Percentiles rank a stretch among this genome's conserved stretches.
Evolutionary conservation across 2,113 vertebrate species (phyloP).

Genomic region (Scytalopus superciliaris): DNA sequence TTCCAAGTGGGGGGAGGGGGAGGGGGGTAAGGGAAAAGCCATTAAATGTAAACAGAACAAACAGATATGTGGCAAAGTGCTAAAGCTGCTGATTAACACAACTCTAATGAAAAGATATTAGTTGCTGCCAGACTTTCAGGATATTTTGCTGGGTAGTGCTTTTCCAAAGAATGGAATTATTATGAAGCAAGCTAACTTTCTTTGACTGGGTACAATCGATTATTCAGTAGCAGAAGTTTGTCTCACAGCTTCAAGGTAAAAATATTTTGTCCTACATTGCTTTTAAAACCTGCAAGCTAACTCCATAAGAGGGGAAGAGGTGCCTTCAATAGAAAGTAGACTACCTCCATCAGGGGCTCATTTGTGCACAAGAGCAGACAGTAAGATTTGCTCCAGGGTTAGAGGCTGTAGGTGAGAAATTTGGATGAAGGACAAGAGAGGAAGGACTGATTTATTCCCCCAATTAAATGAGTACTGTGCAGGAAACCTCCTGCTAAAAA

Average conservation of each 20-base stretch:
- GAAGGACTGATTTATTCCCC: not conserved
- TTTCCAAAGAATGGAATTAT: not conserved
- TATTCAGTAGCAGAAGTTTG: not conserved
- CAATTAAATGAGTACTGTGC: not conserved
- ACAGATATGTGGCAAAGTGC: not conserved
- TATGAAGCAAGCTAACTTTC: not conserved
- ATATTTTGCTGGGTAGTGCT: not conserved
- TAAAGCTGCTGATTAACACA: not conserved
- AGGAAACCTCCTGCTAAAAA: not conserved
- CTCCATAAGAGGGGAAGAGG: not conserved
- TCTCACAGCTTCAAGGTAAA: not conserved
- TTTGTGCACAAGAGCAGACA: not conserved
- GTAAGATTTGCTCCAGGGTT: not conserved
- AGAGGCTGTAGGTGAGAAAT: not conserved
- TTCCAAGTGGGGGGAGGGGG: not conserved
- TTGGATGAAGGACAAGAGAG: not conserved
- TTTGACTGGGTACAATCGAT: not conserved
- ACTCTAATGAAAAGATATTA: not conserved
- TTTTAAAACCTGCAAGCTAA: not conserved
- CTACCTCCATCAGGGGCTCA: not conserved
- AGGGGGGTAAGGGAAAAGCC: rapidly evolving
- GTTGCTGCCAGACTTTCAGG: not conserved
- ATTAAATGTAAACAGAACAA: not conserved
- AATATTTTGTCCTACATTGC: not conserved
- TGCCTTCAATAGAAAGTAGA: not conserved